A percentile compares a stretch with the other conserved stretches of the same genome.
Evolutionary conservation across 2,113 vertebrate species (phyloP).

Genomic region (Eulemur rufifrons): DNA sequence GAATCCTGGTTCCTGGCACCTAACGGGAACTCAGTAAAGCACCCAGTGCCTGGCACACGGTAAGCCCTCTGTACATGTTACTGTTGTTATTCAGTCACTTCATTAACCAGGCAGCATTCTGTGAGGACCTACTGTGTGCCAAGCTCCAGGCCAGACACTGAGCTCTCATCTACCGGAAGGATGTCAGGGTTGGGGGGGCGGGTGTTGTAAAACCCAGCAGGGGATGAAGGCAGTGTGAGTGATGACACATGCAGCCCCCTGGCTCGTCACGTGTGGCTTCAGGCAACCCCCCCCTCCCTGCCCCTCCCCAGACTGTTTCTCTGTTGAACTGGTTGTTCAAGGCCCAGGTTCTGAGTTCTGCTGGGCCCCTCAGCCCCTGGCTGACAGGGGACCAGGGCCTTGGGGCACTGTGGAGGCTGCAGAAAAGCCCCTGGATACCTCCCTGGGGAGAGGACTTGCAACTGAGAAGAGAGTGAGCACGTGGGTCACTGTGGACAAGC

Average conservation of each 20-base stretch:
- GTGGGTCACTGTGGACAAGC: background rate
- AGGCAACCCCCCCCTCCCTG: background rate
- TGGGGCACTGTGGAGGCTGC: background rate
- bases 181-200: no score
- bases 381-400: background rate
- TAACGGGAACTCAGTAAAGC: background rate
- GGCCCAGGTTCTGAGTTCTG: background rate
- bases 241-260: rapidly evolving
- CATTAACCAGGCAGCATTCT: background rate
- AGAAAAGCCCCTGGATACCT: background rate
- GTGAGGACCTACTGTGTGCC: background rate
- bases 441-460: background rate
- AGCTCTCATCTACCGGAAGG: background rate
- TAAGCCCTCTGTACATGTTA: background rate
- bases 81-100: background rate
- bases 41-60: background rate
- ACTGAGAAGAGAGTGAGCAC: background rate
- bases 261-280: background rate
- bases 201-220: background rate
- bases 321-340: background rate
- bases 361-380: background rate
- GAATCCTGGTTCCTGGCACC: background rate
- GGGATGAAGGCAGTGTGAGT: background rate
- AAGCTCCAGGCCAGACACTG: background rate
- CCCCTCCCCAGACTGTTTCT: background rate